phyloP scores from a whole-genome alignment of 2,888 invertebrate species.

The Sussaba pulchella region DNA sequence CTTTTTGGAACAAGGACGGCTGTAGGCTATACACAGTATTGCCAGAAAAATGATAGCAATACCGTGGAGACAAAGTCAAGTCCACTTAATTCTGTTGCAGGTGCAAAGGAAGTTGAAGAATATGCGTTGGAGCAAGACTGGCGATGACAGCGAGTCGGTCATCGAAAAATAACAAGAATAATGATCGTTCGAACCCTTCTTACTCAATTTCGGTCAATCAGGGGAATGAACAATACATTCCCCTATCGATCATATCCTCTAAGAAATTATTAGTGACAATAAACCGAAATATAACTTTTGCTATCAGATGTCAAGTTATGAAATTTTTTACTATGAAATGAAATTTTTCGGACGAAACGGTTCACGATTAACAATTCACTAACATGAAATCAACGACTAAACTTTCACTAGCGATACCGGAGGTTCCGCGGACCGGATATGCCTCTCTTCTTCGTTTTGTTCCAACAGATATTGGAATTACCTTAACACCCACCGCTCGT shows the following conservation, averaged over 20 bases:
- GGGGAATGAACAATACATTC: no score
- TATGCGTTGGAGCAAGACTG: not conserved
- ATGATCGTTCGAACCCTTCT: no score
- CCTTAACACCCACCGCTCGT: conserved; percentile 16
- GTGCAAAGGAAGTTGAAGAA: not conserved
- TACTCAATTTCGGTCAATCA: no score
- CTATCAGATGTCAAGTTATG: no score
- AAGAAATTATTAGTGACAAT: no score
- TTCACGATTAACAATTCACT: not conserved
- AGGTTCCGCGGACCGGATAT: not conserved
- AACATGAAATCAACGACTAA: conserved; percentile 1
- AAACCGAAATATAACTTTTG: no score
- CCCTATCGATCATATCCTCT: no score
- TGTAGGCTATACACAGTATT: not conserved
- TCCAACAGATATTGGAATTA: conserved; percentile 24
- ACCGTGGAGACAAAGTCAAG: not conserved
- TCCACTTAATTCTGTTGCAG: not conserved
- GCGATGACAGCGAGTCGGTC: no score
- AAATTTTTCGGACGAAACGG: no score
- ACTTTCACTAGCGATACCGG: not conserved
- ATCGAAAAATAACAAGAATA: no score
- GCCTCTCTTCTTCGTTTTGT: not conserved
- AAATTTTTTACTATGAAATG: no score
- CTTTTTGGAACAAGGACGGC: conserved; percentile 8
- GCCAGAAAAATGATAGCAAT: not conserved